Conservation (phyloP, 64 coral and sea anemone species). For the Trachythela sp. region DNA sequence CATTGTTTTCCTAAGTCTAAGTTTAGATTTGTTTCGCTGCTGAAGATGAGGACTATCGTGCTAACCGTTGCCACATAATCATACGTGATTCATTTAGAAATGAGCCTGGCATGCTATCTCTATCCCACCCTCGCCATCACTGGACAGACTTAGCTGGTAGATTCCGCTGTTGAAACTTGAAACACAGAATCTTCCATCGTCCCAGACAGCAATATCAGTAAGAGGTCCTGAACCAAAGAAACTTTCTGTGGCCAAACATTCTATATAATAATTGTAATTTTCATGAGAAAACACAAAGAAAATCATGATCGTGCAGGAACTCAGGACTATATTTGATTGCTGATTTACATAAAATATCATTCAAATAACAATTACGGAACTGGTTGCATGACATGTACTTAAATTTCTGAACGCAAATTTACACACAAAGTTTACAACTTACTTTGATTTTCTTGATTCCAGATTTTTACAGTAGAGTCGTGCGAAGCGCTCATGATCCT, state of each 20-base stretch:
- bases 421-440: not conserved
- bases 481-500: constrained; percentile 7
- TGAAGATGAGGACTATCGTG: not conserved
- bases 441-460: constrained; percentile 24
- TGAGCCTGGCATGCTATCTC: not conserved
- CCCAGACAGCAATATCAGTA: constrained; percentile 1
- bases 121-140: not conserved
- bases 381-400: too few species aligned
- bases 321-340: too few species aligned
- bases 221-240: constrained; percentile 9
- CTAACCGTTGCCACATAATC: not conserved
- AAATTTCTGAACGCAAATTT: too few species aligned
- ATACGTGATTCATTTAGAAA: not conserved
- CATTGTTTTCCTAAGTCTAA: too few species aligned
- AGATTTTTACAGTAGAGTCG: constrained; percentile 4
- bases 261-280: not conserved
- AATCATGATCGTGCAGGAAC: too few species aligned
- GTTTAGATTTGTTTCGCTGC: too few species aligned
- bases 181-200: constrained; percentile 5
- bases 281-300: too few species aligned
- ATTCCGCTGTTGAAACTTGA: not conserved
- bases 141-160: not conserved
- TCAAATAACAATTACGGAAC: too few species aligned
- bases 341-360: too few species aligned
- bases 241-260: not conserved